These are phyloP conservation scores for Manduca sexta DNA, from an alignment of 1,140 invertebrate species.

Conservation along the genomic window DNA sequence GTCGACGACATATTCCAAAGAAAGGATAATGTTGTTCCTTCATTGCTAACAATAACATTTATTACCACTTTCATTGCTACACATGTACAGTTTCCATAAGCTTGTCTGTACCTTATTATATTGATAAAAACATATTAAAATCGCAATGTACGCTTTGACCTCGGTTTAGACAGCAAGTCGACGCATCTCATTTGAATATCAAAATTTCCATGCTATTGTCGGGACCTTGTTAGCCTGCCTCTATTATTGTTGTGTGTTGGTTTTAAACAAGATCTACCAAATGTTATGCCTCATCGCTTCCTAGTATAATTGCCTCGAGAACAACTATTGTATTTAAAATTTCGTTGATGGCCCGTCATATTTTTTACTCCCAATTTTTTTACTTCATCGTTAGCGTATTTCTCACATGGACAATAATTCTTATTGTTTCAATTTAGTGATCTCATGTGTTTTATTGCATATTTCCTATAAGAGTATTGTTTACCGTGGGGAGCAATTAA, in stretches of 20 bases:
- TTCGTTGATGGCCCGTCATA: conserved; percentile 1
- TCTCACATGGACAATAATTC: not conserved
- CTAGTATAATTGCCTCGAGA: conserved; percentile 11
- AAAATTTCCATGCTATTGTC: conserved; percentile 46
- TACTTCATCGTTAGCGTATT: conserved; percentile 1
- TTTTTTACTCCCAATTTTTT: conserved; percentile 10
- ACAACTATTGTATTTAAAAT: conserved; percentile 11
- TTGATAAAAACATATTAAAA: too few relatives aligned
- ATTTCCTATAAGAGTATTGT: not conserved
- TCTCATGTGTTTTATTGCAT: not conserved
- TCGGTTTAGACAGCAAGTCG: conserved; percentile 48
- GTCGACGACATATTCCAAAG: too few relatives aligned
- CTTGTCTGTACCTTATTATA: too few relatives aligned
- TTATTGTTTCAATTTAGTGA: conserved; percentile 1
- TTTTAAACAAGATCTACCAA: conserved; percentile 12
- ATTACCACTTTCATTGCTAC: too few relatives aligned
- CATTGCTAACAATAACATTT: too few relatives aligned
- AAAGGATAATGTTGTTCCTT: too few relatives aligned
- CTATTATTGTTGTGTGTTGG: conserved; percentile 11
- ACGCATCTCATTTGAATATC: conserved; percentile 47
- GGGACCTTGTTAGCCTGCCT: conserved; percentile 12
- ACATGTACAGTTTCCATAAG: too few relatives aligned
- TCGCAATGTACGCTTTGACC: conserved; percentile 11
- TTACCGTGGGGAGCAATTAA: not conserved
- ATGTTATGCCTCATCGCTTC: conserved; percentile 19